Conservation (phyloP, 2,113 vertebrate species). For the Calyptommatus sinebrachiatus region DNA sequence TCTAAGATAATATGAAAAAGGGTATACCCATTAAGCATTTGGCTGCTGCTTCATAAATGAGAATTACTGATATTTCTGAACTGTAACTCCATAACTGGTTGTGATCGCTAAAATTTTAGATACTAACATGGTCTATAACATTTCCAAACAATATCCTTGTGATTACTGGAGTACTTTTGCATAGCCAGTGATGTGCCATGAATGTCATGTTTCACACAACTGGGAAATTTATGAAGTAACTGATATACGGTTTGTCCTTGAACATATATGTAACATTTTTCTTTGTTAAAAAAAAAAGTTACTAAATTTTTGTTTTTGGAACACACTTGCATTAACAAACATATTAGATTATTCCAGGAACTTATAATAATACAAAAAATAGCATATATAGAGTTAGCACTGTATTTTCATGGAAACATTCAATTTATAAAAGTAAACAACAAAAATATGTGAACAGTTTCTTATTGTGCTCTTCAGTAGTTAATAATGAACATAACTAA, state of each 20-base stretch:
- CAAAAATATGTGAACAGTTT: not conserved
- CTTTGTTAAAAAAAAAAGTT: not conserved
- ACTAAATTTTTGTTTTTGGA: too few species aligned
- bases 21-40: too few species aligned
- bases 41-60: too few species aligned
- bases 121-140: not conserved
- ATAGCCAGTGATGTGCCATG: not conserved
- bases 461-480: too few species aligned
- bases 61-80: not conserved
- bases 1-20: too few species aligned
- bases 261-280: not conserved
- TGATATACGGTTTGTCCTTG: not conserved
- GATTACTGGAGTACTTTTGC: not conserved
- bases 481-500: not conserved
- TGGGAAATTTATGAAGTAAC: not conserved
- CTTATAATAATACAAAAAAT: constrained; percentile 19
- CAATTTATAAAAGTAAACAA: not conserved
- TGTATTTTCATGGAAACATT: not conserved
- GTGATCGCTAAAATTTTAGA: not conserved
- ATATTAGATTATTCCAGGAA: constrained; percentile 23
- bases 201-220: not conserved
- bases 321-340: not conserved
- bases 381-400: not conserved
- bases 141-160: not conserved
- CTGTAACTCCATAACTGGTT: not conserved